Percentiles rank a stretch among this genome's conserved stretches.
Conservation (phyloP, 2,888 invertebrate genomes). For the Dastarcus helophoroides region DNA sequence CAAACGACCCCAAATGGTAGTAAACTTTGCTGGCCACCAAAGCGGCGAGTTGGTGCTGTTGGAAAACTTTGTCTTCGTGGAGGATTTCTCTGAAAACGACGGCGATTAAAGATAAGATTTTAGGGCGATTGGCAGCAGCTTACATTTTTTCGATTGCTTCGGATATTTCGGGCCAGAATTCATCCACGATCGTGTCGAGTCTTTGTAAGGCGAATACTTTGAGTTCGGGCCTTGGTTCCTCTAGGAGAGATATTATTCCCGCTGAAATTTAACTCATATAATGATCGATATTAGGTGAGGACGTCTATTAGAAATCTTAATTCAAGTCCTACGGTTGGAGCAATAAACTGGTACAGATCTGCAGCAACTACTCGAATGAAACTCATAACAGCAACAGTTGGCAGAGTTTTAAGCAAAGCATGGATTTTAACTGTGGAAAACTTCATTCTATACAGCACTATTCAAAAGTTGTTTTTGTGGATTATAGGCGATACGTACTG, state of each 20-base stretch:
- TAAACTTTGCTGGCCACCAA: constrained; percentile 97
- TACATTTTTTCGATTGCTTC: constrained; percentile 94
- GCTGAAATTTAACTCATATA: constrained; percentile 48
- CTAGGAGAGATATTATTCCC: constrained; percentile 89
- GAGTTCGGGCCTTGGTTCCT: constrained; percentile 86
- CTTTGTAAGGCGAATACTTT: constrained; percentile 90
- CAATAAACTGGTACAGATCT: constrained; percentile 1
- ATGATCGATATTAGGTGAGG: constrained; percentile 15
- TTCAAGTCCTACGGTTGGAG: too few relatives aligned
- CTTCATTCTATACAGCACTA: too few relatives aligned
- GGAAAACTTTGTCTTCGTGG: constrained; percentile 83
- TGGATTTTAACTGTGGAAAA: too few relatives aligned
- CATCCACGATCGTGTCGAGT: constrained; percentile 86
- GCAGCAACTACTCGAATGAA: too few relatives aligned
- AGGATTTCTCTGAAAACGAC: constrained; percentile 73
- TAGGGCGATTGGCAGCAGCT: too few relatives aligned
- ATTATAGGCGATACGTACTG: too few relatives aligned
- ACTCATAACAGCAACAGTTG: too few relatives aligned
- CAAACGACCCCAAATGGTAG: constrained; percentile 94
- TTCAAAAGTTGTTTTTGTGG: too few relatives aligned
- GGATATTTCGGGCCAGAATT: constrained; percentile 98
- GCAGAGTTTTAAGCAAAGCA: too few relatives aligned
- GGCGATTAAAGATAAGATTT: too few relatives aligned
- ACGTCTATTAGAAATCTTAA: constrained; percentile 12
- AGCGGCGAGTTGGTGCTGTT: constrained; percentile 86